These are phyloP conservation scores for Sphaeridia pumilis DNA, from an alignment of 2,888 invertebrate species.

Conservation along the genomic window DNA sequence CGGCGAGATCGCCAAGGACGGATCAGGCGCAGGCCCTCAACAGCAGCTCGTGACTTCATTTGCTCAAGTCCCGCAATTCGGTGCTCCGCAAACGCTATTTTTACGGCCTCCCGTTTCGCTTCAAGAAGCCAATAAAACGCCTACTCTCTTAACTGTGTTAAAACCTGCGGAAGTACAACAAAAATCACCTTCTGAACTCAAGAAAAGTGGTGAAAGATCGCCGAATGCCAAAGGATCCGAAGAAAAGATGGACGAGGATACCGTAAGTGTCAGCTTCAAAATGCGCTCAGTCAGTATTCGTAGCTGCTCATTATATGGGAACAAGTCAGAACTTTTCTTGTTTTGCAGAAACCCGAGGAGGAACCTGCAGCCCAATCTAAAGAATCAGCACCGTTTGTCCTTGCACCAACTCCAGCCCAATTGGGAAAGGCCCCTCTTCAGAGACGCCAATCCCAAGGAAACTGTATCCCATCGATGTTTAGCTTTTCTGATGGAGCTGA, in stretches of 20 bases:
- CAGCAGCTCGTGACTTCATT: slow-evolving; percentile 26
- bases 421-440: slow-evolving; percentile 79
- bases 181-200: no score
- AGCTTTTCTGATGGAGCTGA: neutral
- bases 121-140: slow-evolving; percentile 28
- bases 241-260: no score
- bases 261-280: no score
- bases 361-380: no score
- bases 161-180: slow-evolving; percentile 27
- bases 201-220: no score
- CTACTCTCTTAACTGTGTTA: slow-evolving; percentile 31
- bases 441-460: slow-evolving; percentile 72
- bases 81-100: slow-evolving; percentile 25
- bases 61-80: slow-evolving; percentile 25
- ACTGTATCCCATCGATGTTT: slow-evolving; percentile 35
- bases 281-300: no score
- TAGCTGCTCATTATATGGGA: no score
- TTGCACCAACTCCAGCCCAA: slow-evolving; percentile 90
- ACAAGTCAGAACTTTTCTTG: no score
- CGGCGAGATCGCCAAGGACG: no score
- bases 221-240: no score
- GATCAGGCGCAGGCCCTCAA: slow-evolving; percentile 10
- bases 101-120: slow-evolving; percentile 31
- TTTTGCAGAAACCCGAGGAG: no score
- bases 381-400: slow-evolving; percentile 48